These are phyloP conservation scores for Serranochromis macrocephalus DNA, from an alignment of 2,113 vertebrate species.

Conservation along the genomic window DNA sequence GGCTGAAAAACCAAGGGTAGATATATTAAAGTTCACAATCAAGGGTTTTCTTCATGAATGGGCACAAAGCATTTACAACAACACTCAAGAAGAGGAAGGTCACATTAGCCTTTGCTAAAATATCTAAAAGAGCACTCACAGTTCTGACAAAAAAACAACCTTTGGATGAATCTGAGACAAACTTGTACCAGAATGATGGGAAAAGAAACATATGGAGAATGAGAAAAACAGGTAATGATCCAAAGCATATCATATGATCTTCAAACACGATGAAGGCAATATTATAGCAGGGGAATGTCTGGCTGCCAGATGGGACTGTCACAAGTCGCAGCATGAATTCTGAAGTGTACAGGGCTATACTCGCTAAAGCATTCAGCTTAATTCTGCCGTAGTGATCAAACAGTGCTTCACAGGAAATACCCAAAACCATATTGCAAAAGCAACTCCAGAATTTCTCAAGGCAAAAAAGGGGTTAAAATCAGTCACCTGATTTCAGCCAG, in stretches of 20 bases:
- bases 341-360: neutral
- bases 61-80: neutral
- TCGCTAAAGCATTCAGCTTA: neutral
- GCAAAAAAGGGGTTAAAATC: neutral
- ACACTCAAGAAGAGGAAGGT: neutral
- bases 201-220: neutral
- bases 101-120: neutral
- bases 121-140: neutral
- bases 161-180: neutral
- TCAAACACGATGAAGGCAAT: neutral
- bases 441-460: neutral
- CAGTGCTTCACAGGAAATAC: neutral
- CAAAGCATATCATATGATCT: neutral
- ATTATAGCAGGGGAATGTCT: neutral
- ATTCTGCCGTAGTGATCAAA: neutral
- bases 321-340: neutral
- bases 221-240: neutral
- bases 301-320: neutral
- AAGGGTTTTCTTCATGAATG: neutral
- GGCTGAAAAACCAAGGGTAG: neutral
- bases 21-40: neutral
- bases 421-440: neutral
- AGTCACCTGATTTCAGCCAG: neutral
- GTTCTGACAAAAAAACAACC: neutral
- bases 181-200: neutral